Evolutionary conservation across 2,888 invertebrate species (phyloP).

Genomic region (Aproaerema taeniolella): DNA sequence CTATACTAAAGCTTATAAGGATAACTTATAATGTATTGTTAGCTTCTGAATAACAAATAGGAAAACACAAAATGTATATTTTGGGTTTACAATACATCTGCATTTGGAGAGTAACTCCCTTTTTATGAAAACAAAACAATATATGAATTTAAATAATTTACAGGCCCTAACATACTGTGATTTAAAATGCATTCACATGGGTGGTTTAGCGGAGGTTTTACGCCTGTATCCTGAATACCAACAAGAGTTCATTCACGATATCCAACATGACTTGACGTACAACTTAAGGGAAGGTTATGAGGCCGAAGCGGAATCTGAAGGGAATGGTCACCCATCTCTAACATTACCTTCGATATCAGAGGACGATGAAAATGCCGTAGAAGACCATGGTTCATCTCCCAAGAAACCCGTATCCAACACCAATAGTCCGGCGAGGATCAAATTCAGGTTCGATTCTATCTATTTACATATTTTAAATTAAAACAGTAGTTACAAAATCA

Average conservation of each 20-base stretch:
- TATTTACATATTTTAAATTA: conserved; percentile 4
- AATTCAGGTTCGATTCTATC: conserved; percentile 47
- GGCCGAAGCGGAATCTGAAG: conserved; percentile 87
- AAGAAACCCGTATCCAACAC: conserved; percentile 79
- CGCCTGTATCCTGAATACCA: conserved; percentile 96
- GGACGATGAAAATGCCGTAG: conserved; percentile 93
- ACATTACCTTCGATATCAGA: conserved; percentile 96
- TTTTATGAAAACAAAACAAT: too few relatives aligned
- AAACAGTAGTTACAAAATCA: too few relatives aligned
- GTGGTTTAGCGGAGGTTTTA: conserved; percentile 92
- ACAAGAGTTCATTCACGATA: conserved; percentile 95
- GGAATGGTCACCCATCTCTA: conserved; percentile 87
- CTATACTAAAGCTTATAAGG: too few relatives aligned
- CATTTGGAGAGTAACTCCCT: too few relatives aligned
- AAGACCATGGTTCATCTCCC: conserved; percentile 81
- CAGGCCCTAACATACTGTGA: conserved; percentile 97
- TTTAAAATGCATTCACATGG: conserved; percentile 94
- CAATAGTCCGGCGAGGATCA: conserved; percentile 82
- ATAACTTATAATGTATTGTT: too few relatives aligned
- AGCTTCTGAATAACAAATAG: too few relatives aligned
- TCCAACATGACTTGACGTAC: conserved; percentile 96
- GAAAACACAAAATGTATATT: too few relatives aligned
- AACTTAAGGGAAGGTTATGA: conserved; percentile 96
- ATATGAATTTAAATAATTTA: too few relatives aligned
- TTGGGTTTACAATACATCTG: too few relatives aligned